Conservation (phyloP, 2,113 vertebrate genomes). For the Platichthys stellatus region DNA sequence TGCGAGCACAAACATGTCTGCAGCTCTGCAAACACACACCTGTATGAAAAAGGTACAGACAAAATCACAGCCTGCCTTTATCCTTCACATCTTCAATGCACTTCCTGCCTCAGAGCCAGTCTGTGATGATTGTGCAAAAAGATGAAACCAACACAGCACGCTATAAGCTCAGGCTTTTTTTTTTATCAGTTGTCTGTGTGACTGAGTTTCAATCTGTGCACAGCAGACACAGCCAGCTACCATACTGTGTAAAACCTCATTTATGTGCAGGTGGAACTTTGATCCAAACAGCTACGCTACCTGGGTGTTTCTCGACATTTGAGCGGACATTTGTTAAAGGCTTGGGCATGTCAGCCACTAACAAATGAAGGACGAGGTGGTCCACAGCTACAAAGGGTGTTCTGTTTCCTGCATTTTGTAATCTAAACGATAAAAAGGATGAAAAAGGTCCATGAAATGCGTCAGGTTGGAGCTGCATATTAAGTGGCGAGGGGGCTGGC, state of each 20-base stretch:
- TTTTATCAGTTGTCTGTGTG: slow-evolving; percentile 35
- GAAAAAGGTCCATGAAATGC: slow-evolving; percentile 75
- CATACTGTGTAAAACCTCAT: slow-evolving; percentile 17
- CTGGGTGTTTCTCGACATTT: neutral
- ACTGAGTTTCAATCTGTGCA: slow-evolving; percentile 28
- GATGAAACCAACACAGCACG: slow-evolving; percentile 20
- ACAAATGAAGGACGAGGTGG: slow-evolving; percentile 38
- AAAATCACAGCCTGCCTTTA: slow-evolving; percentile 11
- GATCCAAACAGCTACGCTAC: slow-evolving; percentile 4
- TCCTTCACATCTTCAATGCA: slow-evolving; percentile 21
- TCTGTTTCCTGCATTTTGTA: slow-evolving; percentile 68
- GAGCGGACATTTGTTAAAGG: slow-evolving; percentile 7
- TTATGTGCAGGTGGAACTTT: slow-evolving; percentile 33
- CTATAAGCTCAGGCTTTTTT: slow-evolving; percentile 42
- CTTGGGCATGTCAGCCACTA: slow-evolving; percentile 1
- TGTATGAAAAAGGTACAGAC: slow-evolving; percentile 24
- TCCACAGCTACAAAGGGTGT: slow-evolving; percentile 55
- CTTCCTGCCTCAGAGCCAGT: slow-evolving; percentile 34
- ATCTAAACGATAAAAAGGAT: slow-evolving; percentile 69
- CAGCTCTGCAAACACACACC: slow-evolving; percentile 36
- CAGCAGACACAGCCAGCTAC: slow-evolving; percentile 8
- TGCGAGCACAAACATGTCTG: slow-evolving; percentile 26
- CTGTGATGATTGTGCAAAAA: slow-evolving; percentile 8
- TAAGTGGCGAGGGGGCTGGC: slow-evolving; percentile 60
- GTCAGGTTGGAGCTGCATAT: slow-evolving; percentile 68